phyloP scores from a whole-genome alignment of 2,797 vertebrate genomes.

The Sebastes itinus region DNA sequence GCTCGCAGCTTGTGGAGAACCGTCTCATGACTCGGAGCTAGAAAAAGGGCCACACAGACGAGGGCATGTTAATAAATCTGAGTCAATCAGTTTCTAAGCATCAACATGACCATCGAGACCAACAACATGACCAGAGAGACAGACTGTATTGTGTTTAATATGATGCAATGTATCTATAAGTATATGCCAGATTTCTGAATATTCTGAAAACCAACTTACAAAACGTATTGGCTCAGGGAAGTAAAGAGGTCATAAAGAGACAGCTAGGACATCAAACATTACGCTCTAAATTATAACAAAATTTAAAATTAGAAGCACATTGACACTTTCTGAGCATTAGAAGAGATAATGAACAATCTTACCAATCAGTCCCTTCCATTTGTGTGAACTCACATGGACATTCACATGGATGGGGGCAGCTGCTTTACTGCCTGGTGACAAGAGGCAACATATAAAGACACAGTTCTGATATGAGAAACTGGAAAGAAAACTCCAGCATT shows the following conservation, averaged over 20 bases:
- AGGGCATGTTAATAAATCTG: constrained; percentile 12
- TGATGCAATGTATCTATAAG: not conserved
- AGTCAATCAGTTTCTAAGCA: not conserved
- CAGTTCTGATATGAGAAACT: constrained; percentile 67
- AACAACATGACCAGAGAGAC: not conserved
- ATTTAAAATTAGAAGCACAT: not conserved
- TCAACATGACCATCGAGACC: not conserved
- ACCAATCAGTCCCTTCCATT: constrained; percentile 88
- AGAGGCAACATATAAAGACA: constrained; percentile 95
- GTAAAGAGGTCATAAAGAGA: constrained; percentile 1
- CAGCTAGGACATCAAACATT: constrained; percentile 18
- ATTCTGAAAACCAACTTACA: not conserved
- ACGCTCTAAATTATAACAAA: not conserved
- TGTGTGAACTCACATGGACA: constrained; percentile 82
- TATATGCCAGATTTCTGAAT: not conserved
- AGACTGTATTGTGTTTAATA: not conserved
- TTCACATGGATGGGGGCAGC: constrained; percentile 90
- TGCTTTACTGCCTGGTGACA: constrained; percentile 96
- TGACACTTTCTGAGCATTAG: constrained; percentile 32
- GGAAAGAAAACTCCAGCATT: constrained; percentile 37
- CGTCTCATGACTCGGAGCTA: constrained; percentile 29
- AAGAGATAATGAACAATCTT: constrained; percentile 78
- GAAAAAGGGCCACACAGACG: constrained; percentile 47
- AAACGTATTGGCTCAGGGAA: constrained; percentile 19
- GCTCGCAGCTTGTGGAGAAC: not conserved